Conservation (phyloP, 2,113 vertebrate species). For the Triplophysa dalaica region DNA sequence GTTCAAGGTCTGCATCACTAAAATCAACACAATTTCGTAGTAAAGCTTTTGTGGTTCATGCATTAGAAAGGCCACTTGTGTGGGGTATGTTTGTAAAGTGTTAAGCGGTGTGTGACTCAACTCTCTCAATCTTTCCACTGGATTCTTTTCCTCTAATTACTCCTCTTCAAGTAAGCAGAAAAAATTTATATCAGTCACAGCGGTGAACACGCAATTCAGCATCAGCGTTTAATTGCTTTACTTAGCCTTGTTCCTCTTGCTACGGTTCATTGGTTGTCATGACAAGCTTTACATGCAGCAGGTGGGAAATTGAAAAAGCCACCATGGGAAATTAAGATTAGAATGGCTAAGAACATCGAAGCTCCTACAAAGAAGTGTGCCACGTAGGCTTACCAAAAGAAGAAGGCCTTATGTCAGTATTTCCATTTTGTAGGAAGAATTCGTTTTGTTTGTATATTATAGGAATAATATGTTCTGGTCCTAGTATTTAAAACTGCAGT, state of each 20-base stretch:
- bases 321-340: conserved; percentile 40
- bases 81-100: background rate
- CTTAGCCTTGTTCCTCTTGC: conserved; percentile 64
- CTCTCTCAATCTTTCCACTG: conserved; percentile 36
- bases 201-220: conserved; percentile 52
- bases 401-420: background rate
- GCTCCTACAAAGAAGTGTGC: conserved; percentile 40
- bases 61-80: background rate
- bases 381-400: background rate
- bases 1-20: too few species aligned
- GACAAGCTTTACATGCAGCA: conserved; percentile 66
- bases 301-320: conserved; percentile 34
- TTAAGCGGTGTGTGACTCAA: background rate
- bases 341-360: conserved; percentile 40
- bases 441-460: background rate
- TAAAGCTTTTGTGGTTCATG: background rate
- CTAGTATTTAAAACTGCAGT: background rate
- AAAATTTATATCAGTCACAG: conserved; percentile 37
- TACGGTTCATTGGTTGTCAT: conserved; percentile 75
- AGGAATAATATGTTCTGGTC: background rate
- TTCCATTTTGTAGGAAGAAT: too few species aligned
- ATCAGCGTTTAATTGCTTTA: conserved; percentile 65
- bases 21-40: background rate
- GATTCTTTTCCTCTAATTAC: conserved; percentile 41
- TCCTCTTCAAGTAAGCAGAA: conserved; percentile 32